A percentile compares a stretch with the other conserved stretches of the same genome.
phyloP scores from a whole-genome alignment of 2,113 vertebrate genomes.

The Dicaeum eximium region DNA sequence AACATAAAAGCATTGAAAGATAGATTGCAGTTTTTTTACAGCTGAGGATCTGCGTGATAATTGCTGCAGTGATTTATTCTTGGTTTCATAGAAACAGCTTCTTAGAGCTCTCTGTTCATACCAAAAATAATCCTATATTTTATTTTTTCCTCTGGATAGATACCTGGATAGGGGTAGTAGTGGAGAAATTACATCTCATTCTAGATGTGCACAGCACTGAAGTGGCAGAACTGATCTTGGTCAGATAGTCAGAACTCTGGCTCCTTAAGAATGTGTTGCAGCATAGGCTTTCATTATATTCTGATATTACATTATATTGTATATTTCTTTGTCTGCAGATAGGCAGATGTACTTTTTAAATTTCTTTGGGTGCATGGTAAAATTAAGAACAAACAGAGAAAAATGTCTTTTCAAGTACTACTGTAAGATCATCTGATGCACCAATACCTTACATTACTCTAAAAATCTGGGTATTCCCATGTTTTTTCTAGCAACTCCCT shows the following conservation, averaged over 20 bases:
- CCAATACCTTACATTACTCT: neutral
- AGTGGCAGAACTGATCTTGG: neutral
- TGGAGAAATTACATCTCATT: neutral
- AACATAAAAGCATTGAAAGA: neutral
- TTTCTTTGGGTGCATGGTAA: neutral
- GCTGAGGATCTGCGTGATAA: neutral
- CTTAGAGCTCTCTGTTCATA: neutral
- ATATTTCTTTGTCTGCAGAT: neutral
- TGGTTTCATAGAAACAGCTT: neutral
- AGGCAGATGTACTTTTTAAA: neutral
- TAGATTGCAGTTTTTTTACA: neutral
- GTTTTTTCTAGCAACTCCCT: slow-evolving; percentile 29
- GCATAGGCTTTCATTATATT: neutral
- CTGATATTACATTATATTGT: neutral
- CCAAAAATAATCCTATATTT: neutral
- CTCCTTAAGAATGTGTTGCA: neutral
- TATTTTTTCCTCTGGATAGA: neutral
- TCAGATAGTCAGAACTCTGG: neutral
- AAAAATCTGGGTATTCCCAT: slow-evolving; percentile 45
- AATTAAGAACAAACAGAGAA: neutral
- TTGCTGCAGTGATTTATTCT: neutral
- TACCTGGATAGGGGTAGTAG: neutral
- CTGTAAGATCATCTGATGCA: neutral
- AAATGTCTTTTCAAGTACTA: neutral
- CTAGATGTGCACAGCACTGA: neutral